A percentile compares a stretch with the other conserved stretches of the same genome.
These are phyloP conservation scores for Harpagus bidentatus DNA, from an alignment of 2,113 vertebrate genomes.

Conservation along the genomic window DNA sequence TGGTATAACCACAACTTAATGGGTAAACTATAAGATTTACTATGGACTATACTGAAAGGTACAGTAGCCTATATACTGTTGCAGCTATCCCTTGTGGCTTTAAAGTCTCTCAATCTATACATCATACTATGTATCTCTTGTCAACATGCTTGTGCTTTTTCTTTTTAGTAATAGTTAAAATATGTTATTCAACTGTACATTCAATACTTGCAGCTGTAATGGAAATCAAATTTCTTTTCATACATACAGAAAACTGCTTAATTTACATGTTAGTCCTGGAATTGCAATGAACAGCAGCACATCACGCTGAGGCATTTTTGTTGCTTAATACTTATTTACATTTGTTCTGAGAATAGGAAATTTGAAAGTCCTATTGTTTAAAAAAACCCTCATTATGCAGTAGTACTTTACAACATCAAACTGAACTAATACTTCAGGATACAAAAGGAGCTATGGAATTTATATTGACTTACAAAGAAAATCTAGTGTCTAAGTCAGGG, in stretches of 20 bases:
- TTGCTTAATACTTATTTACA: constrained; percentile 9
- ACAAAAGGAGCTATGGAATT: not conserved
- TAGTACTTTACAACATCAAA: not conserved
- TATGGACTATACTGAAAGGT: not conserved
- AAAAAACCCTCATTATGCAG: not conserved
- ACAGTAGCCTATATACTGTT: not conserved
- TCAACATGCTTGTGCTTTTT: not conserved
- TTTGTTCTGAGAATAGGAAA: not conserved
- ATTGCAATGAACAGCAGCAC: not conserved
- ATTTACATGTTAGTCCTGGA: constrained; percentile 2
- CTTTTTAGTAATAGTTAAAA: not conserved
- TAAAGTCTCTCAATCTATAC: not conserved
- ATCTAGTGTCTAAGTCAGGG: not conserved
- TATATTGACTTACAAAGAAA: not conserved
- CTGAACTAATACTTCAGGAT: not conserved
- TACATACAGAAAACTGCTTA: not conserved
- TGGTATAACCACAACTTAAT: not conserved
- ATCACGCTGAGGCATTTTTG: not conserved
- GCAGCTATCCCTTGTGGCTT: not conserved
- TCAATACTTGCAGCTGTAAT: not conserved
- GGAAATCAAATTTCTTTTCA: not conserved
- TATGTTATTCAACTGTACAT: not conserved
- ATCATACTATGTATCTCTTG: not conserved
- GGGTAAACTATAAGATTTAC: not conserved
- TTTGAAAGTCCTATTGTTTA: not conserved